Conservation (phyloP, 2,888 invertebrate species). For the Melanargia galathea region DNA sequence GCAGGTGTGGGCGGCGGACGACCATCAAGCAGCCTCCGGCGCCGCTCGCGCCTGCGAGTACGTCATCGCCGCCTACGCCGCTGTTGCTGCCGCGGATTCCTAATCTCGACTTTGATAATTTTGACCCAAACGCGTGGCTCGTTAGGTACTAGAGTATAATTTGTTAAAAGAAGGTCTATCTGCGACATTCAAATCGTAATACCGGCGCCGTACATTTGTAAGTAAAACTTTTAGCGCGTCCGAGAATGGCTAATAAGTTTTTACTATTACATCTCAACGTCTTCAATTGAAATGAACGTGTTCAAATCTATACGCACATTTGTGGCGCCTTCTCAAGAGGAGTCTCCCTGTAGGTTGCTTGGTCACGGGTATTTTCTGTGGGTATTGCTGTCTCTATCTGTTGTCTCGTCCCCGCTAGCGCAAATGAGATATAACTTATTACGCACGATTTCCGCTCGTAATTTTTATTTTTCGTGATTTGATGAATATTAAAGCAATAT, state of each 20-base stretch:
- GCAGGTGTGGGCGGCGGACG: constrained; percentile 63
- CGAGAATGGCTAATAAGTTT: no score
- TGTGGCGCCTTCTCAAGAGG: neutral
- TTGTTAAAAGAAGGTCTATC: neutral
- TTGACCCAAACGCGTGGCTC: constrained; percentile 75
- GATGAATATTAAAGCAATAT: no score
- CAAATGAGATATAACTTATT: no score
- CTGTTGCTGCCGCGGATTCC: constrained; percentile 64
- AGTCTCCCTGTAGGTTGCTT: no score
- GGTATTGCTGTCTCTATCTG: no score
- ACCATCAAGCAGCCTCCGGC: constrained; percentile 44
- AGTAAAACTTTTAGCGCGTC: neutral
- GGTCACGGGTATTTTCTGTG: no score
- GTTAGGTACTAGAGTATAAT: constrained; percentile 58
- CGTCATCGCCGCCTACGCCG: constrained; percentile 57
- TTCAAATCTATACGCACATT: neutral
- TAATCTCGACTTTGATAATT: constrained; percentile 65
- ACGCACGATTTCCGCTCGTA: no score
- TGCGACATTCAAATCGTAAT: neutral
- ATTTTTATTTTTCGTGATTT: no score
- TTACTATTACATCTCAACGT: neutral
- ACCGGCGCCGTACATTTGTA: neutral
- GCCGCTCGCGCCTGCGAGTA: constrained; percentile 36
- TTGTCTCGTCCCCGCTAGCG: no score
- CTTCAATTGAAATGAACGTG: neutral